Evolutionary conservation across 2,888 invertebrate species (phyloP).

Genomic region (Drosophila melanosoma): DNA sequence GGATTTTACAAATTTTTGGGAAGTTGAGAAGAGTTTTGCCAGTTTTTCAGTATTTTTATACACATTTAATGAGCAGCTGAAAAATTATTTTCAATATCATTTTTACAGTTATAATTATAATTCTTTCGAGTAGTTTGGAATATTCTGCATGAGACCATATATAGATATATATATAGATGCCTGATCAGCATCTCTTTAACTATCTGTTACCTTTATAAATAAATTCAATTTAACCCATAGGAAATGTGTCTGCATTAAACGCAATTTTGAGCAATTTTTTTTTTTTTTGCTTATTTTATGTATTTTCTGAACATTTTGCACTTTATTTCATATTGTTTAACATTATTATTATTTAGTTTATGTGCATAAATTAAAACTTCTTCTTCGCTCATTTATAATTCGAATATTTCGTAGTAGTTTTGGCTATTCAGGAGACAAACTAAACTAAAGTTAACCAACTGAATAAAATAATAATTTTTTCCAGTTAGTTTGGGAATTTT

Average conservation of each 20-base stretch:
- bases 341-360: neutral
- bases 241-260: neutral
- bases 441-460: neutral
- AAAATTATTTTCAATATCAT: slow-evolving; percentile 3
- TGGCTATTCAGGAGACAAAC: neutral
- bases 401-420: neutral
- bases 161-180: neutral
- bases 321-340: neutral
- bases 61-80: slow-evolving; percentile 2
- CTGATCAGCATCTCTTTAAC: neutral
- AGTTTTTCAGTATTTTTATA: neutral
- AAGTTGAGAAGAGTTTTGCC: neutral
- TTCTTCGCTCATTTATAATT: neutral
- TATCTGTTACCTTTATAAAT: neutral
- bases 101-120: neutral
- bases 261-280: neutral
- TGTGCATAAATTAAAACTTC: neutral
- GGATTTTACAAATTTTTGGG: neutral
- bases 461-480: neutral
- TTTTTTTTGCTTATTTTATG: neutral
- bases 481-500: neutral
- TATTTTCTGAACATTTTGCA: neutral
- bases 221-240: neutral
- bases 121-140: neutral
- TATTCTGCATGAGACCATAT: neutral